phyloP scores from a whole-genome alignment of 2,113 vertebrate species.

The Uria aalge region DNA sequence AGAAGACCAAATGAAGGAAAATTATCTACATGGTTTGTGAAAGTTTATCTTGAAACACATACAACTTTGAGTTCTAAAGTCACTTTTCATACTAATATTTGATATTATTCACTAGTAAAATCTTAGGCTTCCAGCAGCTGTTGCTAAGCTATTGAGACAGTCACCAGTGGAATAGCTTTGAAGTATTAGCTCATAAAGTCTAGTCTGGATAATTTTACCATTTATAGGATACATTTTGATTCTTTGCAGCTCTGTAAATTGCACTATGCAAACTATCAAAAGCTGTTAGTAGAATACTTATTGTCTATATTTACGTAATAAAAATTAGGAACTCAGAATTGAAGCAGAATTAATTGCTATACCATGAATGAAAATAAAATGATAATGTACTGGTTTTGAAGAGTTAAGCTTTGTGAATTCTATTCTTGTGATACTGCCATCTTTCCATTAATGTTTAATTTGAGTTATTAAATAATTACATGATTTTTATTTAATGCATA shows the following conservation, averaged over 20 bases:
- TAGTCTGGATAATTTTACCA: background rate
- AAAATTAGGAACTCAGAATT: background rate
- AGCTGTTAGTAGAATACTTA: background rate
- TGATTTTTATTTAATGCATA: conserved; percentile 34
- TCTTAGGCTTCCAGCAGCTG: background rate
- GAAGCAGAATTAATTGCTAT: background rate
- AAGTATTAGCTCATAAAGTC: background rate
- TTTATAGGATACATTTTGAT: background rate
- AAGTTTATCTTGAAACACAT: background rate
- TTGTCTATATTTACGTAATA: background rate
- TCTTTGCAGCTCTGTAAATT: background rate
- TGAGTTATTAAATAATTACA: conserved; percentile 7
- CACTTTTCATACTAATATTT: background rate
- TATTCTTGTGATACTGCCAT: background rate
- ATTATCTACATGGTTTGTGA: background rate
- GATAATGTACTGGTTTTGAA: background rate
- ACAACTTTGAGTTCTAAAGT: background rate
- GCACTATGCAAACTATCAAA: background rate
- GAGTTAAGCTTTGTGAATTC: background rate
- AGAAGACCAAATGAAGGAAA: background rate
- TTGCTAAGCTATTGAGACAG: background rate
- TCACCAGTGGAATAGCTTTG: background rate
- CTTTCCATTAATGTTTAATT: background rate
- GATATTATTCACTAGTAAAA: background rate
- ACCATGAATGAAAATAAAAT: background rate